Percentiles rank a stretch among this genome's conserved stretches.
These are phyloP conservation scores for Ptychochromis oligacanthus DNA, from an alignment of 2,113 vertebrate genomes.

Conservation along the genomic window DNA sequence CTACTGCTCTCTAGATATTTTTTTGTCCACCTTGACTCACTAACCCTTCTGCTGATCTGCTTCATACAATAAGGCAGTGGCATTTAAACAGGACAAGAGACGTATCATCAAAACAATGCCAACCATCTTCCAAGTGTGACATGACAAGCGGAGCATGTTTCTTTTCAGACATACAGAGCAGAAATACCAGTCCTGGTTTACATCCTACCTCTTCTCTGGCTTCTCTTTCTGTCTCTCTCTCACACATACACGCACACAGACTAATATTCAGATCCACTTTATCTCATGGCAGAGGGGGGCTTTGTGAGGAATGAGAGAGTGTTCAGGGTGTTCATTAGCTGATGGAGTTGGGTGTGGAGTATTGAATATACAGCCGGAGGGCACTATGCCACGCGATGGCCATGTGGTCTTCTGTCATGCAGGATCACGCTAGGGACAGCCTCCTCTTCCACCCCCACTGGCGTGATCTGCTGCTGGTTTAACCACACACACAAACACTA, in stretches of 20 bases:
- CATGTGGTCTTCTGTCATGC: conserved; percentile 63
- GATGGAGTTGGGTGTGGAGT: conserved; percentile 51
- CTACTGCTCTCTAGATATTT: background rate
- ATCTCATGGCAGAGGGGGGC: background rate
- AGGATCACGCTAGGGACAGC: conserved; percentile 61
- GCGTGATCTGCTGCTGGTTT: conserved; percentile 58
- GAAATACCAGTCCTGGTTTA: background rate
- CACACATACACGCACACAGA: background rate
- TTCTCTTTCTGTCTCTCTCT: background rate
- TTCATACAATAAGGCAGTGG: background rate
- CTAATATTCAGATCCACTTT: conserved; percentile 1
- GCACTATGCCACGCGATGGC: conserved; percentile 55
- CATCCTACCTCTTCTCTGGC: background rate
- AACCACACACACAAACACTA: conserved; percentile 1
- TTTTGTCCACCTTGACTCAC: background rate
- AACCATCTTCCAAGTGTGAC: background rate
- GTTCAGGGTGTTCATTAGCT: conserved; percentile 62
- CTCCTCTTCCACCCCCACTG: conserved; percentile 43
- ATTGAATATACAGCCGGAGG: conserved; percentile 48
- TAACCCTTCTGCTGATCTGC: background rate
- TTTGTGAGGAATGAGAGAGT: conserved; percentile 24
- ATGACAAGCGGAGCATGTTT: conserved; percentile 4
- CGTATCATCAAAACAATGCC: background rate
- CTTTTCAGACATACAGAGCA: background rate
- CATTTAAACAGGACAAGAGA: background rate